Percentiles rank a stretch among this genome's conserved stretches.
These are phyloP conservation scores for Pollenia amentaria DNA, from an alignment of 2,888 invertebrate genomes.

Conservation along the genomic window DNA sequence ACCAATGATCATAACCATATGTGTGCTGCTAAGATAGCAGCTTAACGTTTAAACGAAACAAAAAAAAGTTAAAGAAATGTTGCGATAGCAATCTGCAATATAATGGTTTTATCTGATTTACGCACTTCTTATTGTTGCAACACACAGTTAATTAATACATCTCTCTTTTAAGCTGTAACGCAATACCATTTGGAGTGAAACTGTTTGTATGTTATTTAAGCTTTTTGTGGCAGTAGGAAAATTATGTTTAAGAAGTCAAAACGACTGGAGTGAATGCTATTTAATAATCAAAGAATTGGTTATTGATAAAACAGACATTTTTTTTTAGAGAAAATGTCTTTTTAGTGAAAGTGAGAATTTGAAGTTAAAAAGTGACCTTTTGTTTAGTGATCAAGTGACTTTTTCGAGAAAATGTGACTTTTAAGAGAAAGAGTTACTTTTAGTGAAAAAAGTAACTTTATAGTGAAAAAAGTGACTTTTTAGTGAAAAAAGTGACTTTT, in stretches of 20 bases:
- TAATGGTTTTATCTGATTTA: conserved; percentile 74
- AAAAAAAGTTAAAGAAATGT: conserved; percentile 52
- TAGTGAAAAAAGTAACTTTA: too few species aligned
- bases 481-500: too few species aligned
- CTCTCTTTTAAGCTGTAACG: conserved; percentile 54
- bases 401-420: too few species aligned
- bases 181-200: conserved; percentile 36
- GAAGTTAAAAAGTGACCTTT: too few species aligned
- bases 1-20: conserved; percentile 73
- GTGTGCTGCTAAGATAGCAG: conserved; percentile 39
- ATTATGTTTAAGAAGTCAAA: not conserved
- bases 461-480: too few species aligned
- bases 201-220: not conserved
- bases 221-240: not conserved
- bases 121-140: conserved; percentile 69
- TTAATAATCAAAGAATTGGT: too few species aligned
- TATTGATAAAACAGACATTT: too few species aligned
- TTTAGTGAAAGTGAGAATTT: too few species aligned
- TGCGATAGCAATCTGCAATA: conserved; percentile 65
- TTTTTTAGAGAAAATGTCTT: too few species aligned
- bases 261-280: not conserved
- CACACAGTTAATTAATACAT: conserved; percentile 71
- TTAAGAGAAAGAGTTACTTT: too few species aligned
- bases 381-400: too few species aligned
- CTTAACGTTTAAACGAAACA: conserved; percentile 19